Evolutionary conservation across 2,888 invertebrate genomes (phyloP).

Genomic region (Parasteatoda lunata): DNA sequence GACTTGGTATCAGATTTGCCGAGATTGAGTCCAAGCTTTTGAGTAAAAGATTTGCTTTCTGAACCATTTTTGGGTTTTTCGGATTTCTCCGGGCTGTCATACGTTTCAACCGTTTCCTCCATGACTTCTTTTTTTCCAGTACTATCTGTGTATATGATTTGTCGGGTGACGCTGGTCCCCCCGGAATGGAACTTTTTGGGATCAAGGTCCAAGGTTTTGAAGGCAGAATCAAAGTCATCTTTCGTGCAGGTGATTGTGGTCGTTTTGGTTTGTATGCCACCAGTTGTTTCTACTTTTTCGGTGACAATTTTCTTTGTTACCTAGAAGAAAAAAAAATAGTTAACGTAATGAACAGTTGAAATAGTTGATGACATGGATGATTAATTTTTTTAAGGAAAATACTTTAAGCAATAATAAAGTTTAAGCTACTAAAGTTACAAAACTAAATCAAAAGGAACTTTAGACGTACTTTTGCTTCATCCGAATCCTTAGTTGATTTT

Average conservation of each 20-base stretch:
- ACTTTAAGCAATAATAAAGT: background rate
- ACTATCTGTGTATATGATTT: conserved; percentile 54
- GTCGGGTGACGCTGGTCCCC: conserved; percentile 49
- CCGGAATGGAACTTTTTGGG: conserved; percentile 43
- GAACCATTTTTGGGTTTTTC: background rate
- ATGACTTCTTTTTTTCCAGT: conserved; percentile 38
- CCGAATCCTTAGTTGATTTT: background rate
- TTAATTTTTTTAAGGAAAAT: background rate
- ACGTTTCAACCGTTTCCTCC: conserved; percentile 54
- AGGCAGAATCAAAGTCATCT: conserved; percentile 50
- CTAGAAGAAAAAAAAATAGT: background rate
- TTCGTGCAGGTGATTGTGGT: conserved; percentile 36
- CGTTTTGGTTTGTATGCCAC: conserved; percentile 49
- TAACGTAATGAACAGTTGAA: background rate
- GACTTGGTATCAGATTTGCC: background rate
- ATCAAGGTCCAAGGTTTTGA: conserved; percentile 48
- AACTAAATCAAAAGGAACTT: background rate
- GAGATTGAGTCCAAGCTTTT: conserved; percentile 10
- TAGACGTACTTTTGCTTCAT: background rate
- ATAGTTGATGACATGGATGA: background rate
- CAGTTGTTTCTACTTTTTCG: conserved; percentile 48
- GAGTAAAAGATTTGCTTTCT: background rate
- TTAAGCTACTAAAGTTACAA: background rate
- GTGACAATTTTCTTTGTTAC: conserved; percentile 32
- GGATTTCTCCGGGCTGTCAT: conserved; percentile 13